phyloP scores from a whole-genome alignment of 2,113 vertebrate genomes.

The Antechinus stuartii region DNA sequence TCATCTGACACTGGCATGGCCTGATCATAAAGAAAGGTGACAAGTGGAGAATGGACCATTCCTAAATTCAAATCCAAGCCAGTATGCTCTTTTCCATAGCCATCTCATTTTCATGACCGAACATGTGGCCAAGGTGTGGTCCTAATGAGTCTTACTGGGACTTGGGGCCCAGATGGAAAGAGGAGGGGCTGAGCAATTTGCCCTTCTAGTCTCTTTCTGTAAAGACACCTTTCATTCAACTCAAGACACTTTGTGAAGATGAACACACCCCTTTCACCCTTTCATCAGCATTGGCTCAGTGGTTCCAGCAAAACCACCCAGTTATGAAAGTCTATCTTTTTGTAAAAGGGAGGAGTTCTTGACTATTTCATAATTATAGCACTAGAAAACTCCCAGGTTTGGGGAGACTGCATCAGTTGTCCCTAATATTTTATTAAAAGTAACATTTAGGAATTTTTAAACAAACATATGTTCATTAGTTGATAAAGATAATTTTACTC shows the following conservation, averaged over 20 bases:
- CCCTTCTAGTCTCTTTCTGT: slow-evolving; percentile 38
- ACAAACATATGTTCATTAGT: neutral
- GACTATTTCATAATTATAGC: slow-evolving; percentile 13
- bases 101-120: slow-evolving; percentile 56
- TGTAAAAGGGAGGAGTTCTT: slow-evolving; percentile 39
- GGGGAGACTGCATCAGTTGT: slow-evolving; percentile 40
- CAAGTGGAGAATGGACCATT: neutral
- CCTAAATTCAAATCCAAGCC: neutral
- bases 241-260: neutral
- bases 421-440: slow-evolving; percentile 25
- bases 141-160: slow-evolving; percentile 56
- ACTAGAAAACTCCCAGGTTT: slow-evolving; percentile 30
- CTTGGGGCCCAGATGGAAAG: slow-evolving; percentile 43
- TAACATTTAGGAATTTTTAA: slow-evolving; percentile 18
- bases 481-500: slow-evolving; percentile 10
- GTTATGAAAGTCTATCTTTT: slow-evolving; percentile 53
- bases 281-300: neutral
- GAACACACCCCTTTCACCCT: slow-evolving; percentile 8
- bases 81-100: slow-evolving; percentile 30
- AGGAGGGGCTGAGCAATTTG: neutral
- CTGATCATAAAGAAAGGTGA: neutral
- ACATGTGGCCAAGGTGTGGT: slow-evolving; percentile 64
- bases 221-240: slow-evolving; percentile 5
- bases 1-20: neutral
- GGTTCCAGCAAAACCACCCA: slow-evolving; percentile 35